phyloP scores from a whole-genome alignment of 2,797 vertebrate genomes.

The Knipowitschia caucasica region DNA sequence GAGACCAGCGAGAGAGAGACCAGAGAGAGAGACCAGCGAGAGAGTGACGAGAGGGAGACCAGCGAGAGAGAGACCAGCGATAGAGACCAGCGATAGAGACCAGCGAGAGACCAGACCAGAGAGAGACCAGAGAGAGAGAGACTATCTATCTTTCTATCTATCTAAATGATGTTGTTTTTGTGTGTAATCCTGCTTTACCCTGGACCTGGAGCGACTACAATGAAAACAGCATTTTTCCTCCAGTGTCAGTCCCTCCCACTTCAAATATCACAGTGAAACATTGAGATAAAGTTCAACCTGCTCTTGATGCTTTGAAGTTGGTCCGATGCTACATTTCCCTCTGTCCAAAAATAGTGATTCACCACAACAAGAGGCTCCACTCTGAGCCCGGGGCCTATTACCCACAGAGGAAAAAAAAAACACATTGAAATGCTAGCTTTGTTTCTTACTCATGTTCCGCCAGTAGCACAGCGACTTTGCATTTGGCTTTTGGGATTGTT shows the following conservation, averaged over 20 bases:
- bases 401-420: constrained; percentile 10
- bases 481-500: constrained; percentile 46
- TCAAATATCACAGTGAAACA: not conserved
- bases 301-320: not conserved
- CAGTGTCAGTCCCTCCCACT: not conserved
- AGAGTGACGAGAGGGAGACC: too few relatives aligned
- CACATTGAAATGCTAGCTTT: constrained; percentile 28
- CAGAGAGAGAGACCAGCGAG: too few relatives aligned
- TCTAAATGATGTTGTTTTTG: too few relatives aligned
- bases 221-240: not conserved
- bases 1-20: too few relatives aligned
- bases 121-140: too few relatives aligned
- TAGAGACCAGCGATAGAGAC: too few relatives aligned
- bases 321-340: not conserved
- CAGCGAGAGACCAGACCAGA: too few relatives aligned
- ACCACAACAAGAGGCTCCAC: constrained; percentile 2
- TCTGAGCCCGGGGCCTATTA: not conserved
- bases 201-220: too few relatives aligned
- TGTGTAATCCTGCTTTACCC: too few relatives aligned
- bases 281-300: not conserved
- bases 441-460: constrained; percentile 28
- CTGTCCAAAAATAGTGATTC: not conserved
- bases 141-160: too few relatives aligned
- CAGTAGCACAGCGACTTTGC: constrained; percentile 33
- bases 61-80: too few relatives aligned